A percentile compares a stretch with the other conserved stretches of the same genome.
Conservation (phyloP, 2,113 vertebrate genomes). For the Catagonus wagneri region DNA sequence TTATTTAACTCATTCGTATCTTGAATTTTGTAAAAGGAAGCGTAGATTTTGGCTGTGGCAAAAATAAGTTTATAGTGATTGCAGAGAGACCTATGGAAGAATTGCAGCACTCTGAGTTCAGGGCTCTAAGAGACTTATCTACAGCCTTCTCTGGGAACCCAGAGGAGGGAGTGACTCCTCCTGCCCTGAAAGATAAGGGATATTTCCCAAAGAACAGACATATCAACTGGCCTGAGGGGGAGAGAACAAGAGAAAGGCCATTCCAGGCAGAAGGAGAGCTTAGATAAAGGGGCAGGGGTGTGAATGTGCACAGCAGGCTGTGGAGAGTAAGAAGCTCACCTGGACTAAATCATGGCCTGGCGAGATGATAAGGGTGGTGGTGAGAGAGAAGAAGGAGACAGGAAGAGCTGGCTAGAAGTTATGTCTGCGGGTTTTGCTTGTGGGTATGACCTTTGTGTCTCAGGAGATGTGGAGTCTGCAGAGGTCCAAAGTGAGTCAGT, state of each 20-base stretch:
- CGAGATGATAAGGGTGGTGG: not conserved
- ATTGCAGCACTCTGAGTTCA: rapidly evolving
- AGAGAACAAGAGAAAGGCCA: not conserved
- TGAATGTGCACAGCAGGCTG: not conserved
- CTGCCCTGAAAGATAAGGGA: not conserved
- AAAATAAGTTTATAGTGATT: not conserved
- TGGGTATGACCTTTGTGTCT: not conserved
- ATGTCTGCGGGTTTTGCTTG: not conserved
- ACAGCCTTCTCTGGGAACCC: not conserved
- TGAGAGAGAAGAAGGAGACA: not conserved
- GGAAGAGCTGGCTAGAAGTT: not conserved
- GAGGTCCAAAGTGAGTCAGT: not conserved
- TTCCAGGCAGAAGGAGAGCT: not conserved
- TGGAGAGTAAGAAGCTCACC: not conserved
- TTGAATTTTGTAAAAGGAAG: not conserved
- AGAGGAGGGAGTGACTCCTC: not conserved
- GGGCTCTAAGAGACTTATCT: not conserved
- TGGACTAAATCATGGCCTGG: not conserved
- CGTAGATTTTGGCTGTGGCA: not conserved
- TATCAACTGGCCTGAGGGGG: not conserved
- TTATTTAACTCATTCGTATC: not conserved
- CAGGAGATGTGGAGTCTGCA: not conserved
- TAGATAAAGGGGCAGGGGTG: not conserved
- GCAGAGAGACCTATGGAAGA: not conserved
- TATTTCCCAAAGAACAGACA: not conserved